Conservation (phyloP, 2,113 vertebrate species). For the Stegostoma tigrinum region DNA sequence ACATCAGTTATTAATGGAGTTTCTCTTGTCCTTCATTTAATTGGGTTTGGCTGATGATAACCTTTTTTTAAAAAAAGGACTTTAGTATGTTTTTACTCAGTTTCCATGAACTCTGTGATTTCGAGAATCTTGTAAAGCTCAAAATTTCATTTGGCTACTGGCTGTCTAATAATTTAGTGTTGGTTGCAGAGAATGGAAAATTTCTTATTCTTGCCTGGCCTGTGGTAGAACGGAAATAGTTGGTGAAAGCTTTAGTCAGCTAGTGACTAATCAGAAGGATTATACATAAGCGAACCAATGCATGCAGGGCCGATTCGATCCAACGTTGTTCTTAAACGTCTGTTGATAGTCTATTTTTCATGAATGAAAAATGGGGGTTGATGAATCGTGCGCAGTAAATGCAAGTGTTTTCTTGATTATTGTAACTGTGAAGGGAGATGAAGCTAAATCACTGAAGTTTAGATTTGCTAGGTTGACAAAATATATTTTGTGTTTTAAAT, state of each 20-base stretch:
- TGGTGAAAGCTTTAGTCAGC: neutral
- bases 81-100: neutral
- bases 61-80: neutral
- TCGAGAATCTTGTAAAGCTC: neutral
- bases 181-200: neutral
- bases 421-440: neutral
- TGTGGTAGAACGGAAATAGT: neutral
- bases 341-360: neutral
- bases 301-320: too few relatives aligned
- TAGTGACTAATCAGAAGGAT: neutral
- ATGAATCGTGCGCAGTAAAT: neutral
- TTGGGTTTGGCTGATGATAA: neutral
- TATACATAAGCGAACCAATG: neutral
- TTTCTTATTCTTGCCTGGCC: neutral
- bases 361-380: neutral
- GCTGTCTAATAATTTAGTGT: neutral
- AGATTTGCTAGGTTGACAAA: neutral
- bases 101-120: neutral
- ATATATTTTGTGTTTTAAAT: neutral
- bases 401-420: neutral
- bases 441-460: neutral
- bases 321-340: neutral
- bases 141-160: neutral
- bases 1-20: neutral
- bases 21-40: neutral